Evolutionary conservation across 2,888 invertebrate genomes (phyloP), one percentile per base, ranked within the genome.

Genomic region (Caenorhabditis sp.): DNA sequence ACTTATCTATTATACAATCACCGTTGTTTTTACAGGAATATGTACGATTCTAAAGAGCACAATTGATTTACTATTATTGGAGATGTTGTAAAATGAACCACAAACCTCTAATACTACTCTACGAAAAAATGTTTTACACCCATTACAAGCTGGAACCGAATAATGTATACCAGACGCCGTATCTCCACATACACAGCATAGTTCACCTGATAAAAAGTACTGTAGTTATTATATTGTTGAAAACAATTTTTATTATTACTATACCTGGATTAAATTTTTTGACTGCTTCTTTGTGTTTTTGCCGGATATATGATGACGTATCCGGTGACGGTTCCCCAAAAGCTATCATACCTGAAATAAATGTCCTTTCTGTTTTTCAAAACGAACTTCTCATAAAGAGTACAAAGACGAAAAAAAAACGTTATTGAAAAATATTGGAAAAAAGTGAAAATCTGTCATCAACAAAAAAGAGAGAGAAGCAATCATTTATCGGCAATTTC

Each of bases 1-100:
- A 78, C 62, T 83, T 85, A 76, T 85, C 83, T 58, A 85, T 85
- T 25, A 80, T 76, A 67, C 85, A 85, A 50, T 84, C 76, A 0
- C 85, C 85, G 59, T 84, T 75, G 58, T 76, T 74, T 75, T 85
- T 84, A 72, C 87, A 87, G 10, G 86, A 87, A 70, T 85, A 87
- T 56, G 85, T 85, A 14, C 85, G 82, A 63, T 87, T 87, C 84
- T 83, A 72, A 60, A n/a, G n/a, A n/a, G n/a, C n/a, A n/a, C n/a
- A n/a, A n/a, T n/a, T n/a, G n/a, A n/a, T n/a, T n/a, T n/a, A n/a
- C n/a, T n/a, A n/a, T n/a, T n/a, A n/a, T n/a, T n/a, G n/a, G n/a
- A n/a, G n/a, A n/a, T n/a, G n/a, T n/a, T n/a, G n/a, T n/a, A n/a
- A n/a, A 73, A 58, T 12, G 17, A 21, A 17, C 43, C 5, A 52